Evolutionary conservation across 2,113 vertebrate genomes (phyloP).

Genomic region (Scophthalmus maximus): DNA sequence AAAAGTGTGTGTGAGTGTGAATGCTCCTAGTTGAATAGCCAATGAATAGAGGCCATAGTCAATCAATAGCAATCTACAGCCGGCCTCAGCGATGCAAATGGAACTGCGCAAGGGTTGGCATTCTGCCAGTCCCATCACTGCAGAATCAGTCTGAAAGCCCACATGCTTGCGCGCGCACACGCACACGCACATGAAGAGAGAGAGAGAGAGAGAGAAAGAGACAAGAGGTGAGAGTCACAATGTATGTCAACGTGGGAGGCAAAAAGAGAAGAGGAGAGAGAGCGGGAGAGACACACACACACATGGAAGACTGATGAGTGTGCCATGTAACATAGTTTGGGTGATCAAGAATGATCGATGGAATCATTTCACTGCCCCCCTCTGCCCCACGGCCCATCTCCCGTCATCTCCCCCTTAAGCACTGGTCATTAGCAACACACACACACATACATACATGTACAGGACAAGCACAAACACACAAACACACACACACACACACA

Average conservation of each 20-base stretch:
- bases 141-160: conserved; percentile 53
- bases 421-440: conserved; percentile 66
- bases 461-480: conserved; percentile 24
- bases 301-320: conserved; percentile 41
- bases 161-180: neutral
- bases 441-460: conserved; percentile 13
- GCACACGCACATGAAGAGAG: neutral
- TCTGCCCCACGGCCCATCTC: conserved; percentile 59
- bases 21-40: conserved; percentile 51
- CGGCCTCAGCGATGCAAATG: conserved; percentile 75
- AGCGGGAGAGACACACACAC: neutral
- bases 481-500: neutral
- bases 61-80: conserved; percentile 81
- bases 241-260: conserved; percentile 55
- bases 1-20: conserved; percentile 6
- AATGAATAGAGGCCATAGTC: conserved; percentile 71
- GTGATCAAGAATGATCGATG: conserved; percentile 75
- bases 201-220: conserved; percentile 40
- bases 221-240: conserved; percentile 50
- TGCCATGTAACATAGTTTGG: conserved; percentile 55
- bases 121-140: conserved; percentile 65
- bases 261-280: neutral
- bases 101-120: conserved; percentile 73
- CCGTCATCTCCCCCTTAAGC: conserved; percentile 41
- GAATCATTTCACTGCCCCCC: conserved; percentile 70